These are phyloP conservation scores for Lophura nycthemera DNA, from an alignment of 2,113 vertebrate species.

Conservation along the genomic window DNA sequence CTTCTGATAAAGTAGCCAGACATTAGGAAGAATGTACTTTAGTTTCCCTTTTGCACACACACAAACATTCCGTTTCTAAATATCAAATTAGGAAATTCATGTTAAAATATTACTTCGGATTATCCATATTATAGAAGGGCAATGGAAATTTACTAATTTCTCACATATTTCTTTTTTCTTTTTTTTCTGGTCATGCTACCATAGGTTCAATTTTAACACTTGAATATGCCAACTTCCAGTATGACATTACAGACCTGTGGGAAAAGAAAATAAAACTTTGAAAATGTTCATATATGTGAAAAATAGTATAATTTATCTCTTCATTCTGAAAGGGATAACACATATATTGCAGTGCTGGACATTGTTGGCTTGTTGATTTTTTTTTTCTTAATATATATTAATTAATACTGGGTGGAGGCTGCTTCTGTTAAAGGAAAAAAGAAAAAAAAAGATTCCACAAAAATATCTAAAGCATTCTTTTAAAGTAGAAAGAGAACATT, in stretches of 20 bases:
- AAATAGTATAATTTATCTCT: background rate
- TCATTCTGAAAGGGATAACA: background rate
- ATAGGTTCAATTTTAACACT: background rate
- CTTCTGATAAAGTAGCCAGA: conserved; percentile 3
- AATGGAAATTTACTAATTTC: background rate
- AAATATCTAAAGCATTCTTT: background rate
- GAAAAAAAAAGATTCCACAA: background rate
- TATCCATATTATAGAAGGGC: background rate
- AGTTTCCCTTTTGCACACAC: background rate
- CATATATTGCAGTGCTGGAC: background rate
- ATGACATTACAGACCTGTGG: background rate
- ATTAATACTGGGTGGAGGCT: background rate
- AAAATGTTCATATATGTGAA: background rate
- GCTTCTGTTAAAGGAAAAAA: background rate
- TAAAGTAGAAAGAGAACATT: background rate
- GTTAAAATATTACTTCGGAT: background rate
- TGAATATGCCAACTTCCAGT: background rate
- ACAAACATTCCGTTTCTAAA: background rate
- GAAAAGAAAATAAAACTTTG: background rate
- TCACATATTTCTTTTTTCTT: background rate
- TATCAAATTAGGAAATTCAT: background rate
- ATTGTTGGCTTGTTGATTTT: rapidly evolving
- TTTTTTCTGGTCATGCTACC: background rate
- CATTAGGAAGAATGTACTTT: background rate
- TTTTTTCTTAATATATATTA: background rate